phyloP scores from a whole-genome alignment of 2,888 invertebrate species.

The Sipunculus nudus region DNA sequence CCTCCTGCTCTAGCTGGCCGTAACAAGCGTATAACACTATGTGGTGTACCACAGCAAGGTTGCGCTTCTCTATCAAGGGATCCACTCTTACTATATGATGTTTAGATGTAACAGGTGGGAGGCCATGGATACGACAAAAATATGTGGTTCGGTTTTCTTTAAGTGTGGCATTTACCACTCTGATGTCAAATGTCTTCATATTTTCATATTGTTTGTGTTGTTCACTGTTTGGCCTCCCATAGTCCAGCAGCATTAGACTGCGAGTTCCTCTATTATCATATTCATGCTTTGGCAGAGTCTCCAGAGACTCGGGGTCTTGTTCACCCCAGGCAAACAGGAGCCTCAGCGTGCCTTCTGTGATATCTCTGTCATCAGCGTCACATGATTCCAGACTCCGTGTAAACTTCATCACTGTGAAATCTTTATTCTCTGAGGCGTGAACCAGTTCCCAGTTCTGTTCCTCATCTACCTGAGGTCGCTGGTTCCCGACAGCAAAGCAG shows the following conservation, averaged over 20 bases:
- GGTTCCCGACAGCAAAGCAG: slow-evolving; percentile 8
- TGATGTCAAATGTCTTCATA: too few species aligned
- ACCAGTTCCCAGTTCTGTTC: slow-evolving; percentile 5
- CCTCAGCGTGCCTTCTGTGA: too few species aligned
- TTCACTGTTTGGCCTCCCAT: too few species aligned
- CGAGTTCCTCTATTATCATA: not conserved
- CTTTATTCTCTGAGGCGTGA: not conserved
- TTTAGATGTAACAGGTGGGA: too few species aligned
- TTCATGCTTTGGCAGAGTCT: slow-evolving; percentile 6
- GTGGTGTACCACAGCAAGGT: slow-evolving; percentile 13
- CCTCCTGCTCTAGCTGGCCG: slow-evolving; percentile 1
- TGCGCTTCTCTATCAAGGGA: slow-evolving; percentile 1
- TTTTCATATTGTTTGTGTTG: too few species aligned
- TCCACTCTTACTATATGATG: too few species aligned
- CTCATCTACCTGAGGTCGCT: slow-evolving; percentile 6
- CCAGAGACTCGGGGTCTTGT: not conserved
- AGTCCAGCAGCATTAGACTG: slow-evolving; percentile 3
- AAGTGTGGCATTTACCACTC: too few species aligned
- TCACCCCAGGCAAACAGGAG: not conserved
- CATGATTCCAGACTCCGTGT: not conserved
- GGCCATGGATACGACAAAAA: too few species aligned
- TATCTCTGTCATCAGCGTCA: not conserved
- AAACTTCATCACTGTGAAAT: slow-evolving; percentile 12
- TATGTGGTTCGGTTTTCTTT: too few species aligned
- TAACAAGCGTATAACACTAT: slow-evolving; percentile 12